These are phyloP conservation scores for Adelphocoris suturalis DNA, from an alignment of 2,888 invertebrate species.

Conservation along the genomic window DNA sequence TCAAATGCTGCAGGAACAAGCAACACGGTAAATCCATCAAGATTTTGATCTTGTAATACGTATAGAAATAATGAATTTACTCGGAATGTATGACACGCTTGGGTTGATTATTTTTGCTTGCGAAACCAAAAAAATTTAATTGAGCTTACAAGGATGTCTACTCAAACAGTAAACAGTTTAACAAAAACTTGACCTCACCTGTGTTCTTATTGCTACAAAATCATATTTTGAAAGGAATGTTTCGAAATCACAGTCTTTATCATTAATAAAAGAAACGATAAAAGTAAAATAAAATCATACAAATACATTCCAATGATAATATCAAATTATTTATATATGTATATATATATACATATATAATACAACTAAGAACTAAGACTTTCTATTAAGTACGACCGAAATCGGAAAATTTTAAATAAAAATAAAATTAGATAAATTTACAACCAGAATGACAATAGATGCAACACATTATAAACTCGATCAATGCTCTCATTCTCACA, in stretches of 20 bases:
- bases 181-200: background rate
- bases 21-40: too few species aligned
- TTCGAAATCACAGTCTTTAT: conserved; percentile 62
- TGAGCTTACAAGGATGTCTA: too few species aligned
- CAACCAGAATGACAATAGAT: background rate
- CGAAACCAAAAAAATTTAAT: too few species aligned
- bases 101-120: too few species aligned
- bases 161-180: too few species aligned
- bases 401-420: conserved; percentile 14
- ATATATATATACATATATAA: too few species aligned
- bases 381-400: background rate
- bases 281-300: background rate
- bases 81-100: too few species aligned
- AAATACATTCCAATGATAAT: background rate
- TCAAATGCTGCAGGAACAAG: too few species aligned
- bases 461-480: background rate
- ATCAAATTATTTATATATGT: too few species aligned
- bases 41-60: background rate
- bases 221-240: conserved; percentile 52
- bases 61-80: too few species aligned
- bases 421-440: background rate
- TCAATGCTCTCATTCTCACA: background rate
- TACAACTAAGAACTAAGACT: background rate
- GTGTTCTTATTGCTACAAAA: background rate
- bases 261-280: conserved; percentile 40